Base-by-base conservation (phyloP, 2,797 vertebrate genomes). In the Heterohyrax brucei region DNA sequence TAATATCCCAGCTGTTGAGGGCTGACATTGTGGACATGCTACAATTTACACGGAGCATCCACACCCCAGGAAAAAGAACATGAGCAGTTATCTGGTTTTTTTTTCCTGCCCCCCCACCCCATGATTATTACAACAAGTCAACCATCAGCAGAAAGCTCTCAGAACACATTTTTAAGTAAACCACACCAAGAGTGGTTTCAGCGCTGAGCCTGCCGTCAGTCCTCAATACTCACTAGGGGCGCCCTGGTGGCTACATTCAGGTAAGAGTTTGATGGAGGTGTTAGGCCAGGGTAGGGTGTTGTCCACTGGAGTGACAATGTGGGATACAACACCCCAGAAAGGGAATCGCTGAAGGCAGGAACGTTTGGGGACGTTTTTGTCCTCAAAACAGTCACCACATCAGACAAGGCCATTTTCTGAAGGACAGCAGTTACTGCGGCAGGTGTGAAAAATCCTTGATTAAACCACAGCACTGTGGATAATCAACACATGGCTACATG, bases 401-500 rank as follows among this genome's bases (percentile, higher is more conserved):
- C 10, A 48, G n/a, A 22, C 44, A 70, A 18, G 33, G 64, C 26
- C 48, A 19, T 59, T 79, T 66, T 48, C 13, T 70, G 14, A 68
- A 96, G 48, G 59, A 46, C 19, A 48, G 64, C 72, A 59, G 22
- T 70, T 59, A 50, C 33, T n/a, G 22, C 24, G 46, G 48, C 80
- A 28, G 26, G 59, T 46, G 26, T 64, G 64, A 44, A n/a, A 90
- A 64, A 48, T 28, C 46, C 10, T 3, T 21, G 7, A 2, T 19
- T 14, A 56, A 75, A 44, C 53, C 39, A 12, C 39, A 19, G 7
- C 18, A 33, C 18, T 46, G 28, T 18, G 10, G 48, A 80, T 3
- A n/a, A 50, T 7, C 16, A 10, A 26, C 85, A 5, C 5, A 9
- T 10, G 19, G 80, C 22, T n/a, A 3, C 2, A 1, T 0, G 7